Percentiles rank a stretch among this genome's conserved stretches.
Evolutionary conservation across 2,113 vertebrate genomes (phyloP).

Genomic region (Callipepla squamata): DNA sequence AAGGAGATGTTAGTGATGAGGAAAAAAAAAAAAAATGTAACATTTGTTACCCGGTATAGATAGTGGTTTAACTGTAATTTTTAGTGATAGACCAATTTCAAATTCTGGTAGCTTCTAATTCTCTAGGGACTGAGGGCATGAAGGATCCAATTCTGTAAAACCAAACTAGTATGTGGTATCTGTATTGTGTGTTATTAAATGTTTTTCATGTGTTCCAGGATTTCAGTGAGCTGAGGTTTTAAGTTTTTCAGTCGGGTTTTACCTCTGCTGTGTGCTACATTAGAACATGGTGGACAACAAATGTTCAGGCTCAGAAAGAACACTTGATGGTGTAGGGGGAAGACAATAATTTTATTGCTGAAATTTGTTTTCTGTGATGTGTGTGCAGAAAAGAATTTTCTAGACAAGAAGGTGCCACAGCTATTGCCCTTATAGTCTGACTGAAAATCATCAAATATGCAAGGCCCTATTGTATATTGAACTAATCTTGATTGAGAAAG

Average conservation of each 20-base stretch:
- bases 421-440: not conserved
- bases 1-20: not conserved
- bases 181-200: not conserved
- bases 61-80: conserved; percentile 1
- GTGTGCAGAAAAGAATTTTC: not conserved
- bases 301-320: not conserved
- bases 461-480: not conserved
- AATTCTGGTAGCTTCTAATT: not conserved
- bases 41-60: not conserved
- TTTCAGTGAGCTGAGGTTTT: not conserved
- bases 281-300: accelerated
- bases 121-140: not conserved
- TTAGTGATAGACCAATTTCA: not conserved
- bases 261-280: accelerated
- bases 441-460: not conserved
- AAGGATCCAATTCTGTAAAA: not conserved
- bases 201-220: not conserved
- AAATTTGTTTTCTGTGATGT: not conserved
- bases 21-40: not conserved
- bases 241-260: not conserved
- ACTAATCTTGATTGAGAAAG: not conserved
- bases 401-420: not conserved
- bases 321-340: not conserved
- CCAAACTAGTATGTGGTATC: not conserved
- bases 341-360: not conserved